A percentile compares a stretch with the other conserved stretches of the same genome.
Conservation (phyloP, 2,888 invertebrate species). For the Erebia ligea region DNA sequence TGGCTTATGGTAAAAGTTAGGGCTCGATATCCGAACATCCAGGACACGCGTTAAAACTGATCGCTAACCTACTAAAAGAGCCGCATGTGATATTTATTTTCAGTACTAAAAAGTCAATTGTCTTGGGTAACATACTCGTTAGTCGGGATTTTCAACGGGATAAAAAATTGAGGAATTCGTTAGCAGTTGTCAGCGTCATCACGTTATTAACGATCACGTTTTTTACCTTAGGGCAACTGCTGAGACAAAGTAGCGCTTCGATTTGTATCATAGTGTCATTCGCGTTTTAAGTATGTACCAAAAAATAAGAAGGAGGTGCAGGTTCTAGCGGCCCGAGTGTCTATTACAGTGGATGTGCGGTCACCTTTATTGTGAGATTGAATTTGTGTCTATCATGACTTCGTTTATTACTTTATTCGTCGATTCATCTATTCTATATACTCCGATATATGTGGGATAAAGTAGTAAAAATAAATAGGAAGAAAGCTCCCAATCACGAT, state of each 20-base stretch:
- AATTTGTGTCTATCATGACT: not conserved
- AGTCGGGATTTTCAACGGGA: no score
- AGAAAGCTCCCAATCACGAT: not conserved
- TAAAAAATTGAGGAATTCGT: no score
- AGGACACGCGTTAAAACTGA: not conserved
- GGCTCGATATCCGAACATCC: conserved; percentile 9
- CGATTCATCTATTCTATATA: not conserved
- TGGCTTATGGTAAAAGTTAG: conserved; percentile 29
- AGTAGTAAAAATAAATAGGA: not conserved
- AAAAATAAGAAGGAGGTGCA: no score
- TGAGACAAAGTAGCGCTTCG: no score
- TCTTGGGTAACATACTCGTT: no score
- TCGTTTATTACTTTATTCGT: conserved; percentile 7
- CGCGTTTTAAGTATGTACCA: no score
- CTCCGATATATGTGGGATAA: not conserved
- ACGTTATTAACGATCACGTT: no score
- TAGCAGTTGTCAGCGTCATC: no score
- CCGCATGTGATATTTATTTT: not conserved
- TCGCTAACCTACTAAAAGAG: not conserved
- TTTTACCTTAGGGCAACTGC: no score
- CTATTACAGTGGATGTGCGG: no score
- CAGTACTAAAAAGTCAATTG: not conserved
- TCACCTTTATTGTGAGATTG: not conserved
- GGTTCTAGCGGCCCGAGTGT: no score
- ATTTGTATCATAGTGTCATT: no score